Conservation (phyloP, 2,797 vertebrate species). For the Crocidura indochinensis region DNA sequence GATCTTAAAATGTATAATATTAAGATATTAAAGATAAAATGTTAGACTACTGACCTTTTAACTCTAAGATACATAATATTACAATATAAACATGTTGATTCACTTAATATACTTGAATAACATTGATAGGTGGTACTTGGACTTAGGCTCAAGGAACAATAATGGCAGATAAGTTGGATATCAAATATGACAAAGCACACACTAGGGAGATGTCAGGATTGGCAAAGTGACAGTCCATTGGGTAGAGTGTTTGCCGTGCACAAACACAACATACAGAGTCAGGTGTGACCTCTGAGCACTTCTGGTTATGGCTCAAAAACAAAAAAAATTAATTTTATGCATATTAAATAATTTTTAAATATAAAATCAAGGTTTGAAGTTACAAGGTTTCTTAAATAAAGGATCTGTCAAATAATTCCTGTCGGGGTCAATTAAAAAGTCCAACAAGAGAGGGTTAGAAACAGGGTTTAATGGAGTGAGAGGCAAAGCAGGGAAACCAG, state of each 20-base stretch:
- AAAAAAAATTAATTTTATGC: too few relatives aligned
- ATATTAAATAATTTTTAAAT: slow-evolving; percentile 49
- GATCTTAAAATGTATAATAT: slow-evolving; percentile 61
- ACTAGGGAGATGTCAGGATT: too few relatives aligned
- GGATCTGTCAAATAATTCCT: slow-evolving; percentile 20
- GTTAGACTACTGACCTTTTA: slow-evolving; percentile 42
- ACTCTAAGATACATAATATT: slow-evolving; percentile 52
- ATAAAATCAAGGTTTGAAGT: slow-evolving; percentile 64
- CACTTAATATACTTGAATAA: slow-evolving; percentile 71
- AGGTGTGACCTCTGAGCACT: too few relatives aligned
- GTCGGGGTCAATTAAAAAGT: too few relatives aligned
- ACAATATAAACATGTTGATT: slow-evolving; percentile 43
- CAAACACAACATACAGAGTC: too few relatives aligned
- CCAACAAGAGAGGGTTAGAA: too few relatives aligned
- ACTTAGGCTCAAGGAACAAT: slow-evolving; percentile 67
- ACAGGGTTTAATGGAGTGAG: too few relatives aligned
- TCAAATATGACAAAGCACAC: slow-evolving; percentile 66
- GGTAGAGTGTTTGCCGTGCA: too few relatives aligned
- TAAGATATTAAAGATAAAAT: slow-evolving; percentile 59
- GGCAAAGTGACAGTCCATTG: too few relatives aligned
- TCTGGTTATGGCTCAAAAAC: too few relatives aligned
- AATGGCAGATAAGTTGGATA: slow-evolving; percentile 64
- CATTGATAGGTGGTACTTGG: slow-evolving; percentile 38
- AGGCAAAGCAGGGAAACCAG: too few relatives aligned
- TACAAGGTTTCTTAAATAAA: slow-evolving; percentile 46